Percentiles rank a stretch among this genome's conserved stretches.
Conservation (phyloP, 2,113 vertebrate species). For the Heterocephalus glaber region DNA sequence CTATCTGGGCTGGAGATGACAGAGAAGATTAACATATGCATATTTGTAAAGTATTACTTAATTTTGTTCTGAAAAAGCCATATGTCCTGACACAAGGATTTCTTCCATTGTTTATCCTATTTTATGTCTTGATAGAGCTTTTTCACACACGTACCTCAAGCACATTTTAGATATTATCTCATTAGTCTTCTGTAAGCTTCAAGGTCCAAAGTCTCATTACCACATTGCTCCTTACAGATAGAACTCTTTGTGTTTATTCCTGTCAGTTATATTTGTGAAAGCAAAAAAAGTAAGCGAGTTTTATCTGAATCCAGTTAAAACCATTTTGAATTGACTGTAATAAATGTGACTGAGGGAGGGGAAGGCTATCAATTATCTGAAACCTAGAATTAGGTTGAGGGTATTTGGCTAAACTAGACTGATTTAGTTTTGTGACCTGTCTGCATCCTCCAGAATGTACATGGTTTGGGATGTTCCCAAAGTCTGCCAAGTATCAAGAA, state of each 20-base stretch:
- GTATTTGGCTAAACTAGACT: background rate
- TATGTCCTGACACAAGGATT: conserved; percentile 18
- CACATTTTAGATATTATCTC: conserved; percentile 69
- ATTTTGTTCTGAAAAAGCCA: conserved; percentile 47
- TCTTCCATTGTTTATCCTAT: conserved; percentile 62
- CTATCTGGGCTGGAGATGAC: background rate
- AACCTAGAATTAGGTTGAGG: background rate
- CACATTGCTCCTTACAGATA: conserved; percentile 32
- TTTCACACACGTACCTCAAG: conserved; percentile 50
- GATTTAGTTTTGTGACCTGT: conserved; percentile 47
- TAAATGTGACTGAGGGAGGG: background rate
- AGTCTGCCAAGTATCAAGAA: conserved; percentile 45
- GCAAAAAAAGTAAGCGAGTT: background rate
- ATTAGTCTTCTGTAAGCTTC: conserved; percentile 62
- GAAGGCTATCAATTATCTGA: background rate
- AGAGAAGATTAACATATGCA: conserved; percentile 16
- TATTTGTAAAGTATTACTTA: conserved; percentile 54
- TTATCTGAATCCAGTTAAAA: conserved; percentile 51
- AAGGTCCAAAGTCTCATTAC: conserved; percentile 58
- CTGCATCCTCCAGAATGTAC: conserved; percentile 5
- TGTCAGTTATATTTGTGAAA: conserved; percentile 56
- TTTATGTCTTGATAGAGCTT: conserved; percentile 45
- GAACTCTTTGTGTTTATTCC: conserved; percentile 47
- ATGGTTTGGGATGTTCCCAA: conserved; percentile 50
- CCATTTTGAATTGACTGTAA: conserved; percentile 13